Evolutionary conservation across 2,888 invertebrate genomes (phyloP).

Genomic region (Coenonympha arcania): DNA sequence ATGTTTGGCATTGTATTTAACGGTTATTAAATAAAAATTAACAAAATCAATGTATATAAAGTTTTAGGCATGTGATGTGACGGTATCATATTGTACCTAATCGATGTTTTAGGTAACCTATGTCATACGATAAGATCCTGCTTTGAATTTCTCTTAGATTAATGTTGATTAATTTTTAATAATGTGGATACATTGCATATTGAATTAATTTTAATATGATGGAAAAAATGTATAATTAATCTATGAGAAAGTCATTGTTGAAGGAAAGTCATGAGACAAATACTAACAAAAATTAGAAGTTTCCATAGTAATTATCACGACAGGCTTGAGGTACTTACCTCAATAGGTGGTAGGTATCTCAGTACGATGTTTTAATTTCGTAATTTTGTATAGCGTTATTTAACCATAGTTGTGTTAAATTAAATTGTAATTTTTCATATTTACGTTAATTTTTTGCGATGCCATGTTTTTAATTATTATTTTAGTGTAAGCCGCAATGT

Average conservation of each 20-base stretch:
- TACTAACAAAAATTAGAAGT: slow-evolving; percentile 23
- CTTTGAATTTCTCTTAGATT: too few species aligned
- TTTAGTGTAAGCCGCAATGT: slow-evolving; percentile 57
- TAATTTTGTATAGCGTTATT: slow-evolving; percentile 39
- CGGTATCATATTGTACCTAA: slow-evolving; percentile 56
- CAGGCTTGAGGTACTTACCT: slow-evolving; percentile 27
- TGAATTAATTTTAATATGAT: too few species aligned
- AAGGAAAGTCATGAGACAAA: slow-evolving; percentile 23
- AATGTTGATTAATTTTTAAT: too few species aligned
- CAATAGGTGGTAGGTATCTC: too few species aligned
- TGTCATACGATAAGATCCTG: slow-evolving; percentile 18
- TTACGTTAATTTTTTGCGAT: slow-evolving; percentile 55
- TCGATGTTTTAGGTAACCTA: slow-evolving; percentile 49
- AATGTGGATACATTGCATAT: too few species aligned
- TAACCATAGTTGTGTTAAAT: slow-evolving; percentile 34
- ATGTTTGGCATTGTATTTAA: slow-evolving; percentile 64
- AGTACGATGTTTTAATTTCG: slow-evolving; percentile 35
- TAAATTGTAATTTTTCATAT: slow-evolving; percentile 36
- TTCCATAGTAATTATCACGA: slow-evolving; percentile 23
- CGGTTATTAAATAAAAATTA: slow-evolving; percentile 34
- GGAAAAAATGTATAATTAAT: too few species aligned
- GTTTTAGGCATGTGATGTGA: slow-evolving; percentile 65
- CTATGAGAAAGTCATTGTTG: too few species aligned
- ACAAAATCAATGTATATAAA: slow-evolving; percentile 55
- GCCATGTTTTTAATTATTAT: slow-evolving; percentile 69